Conservation (phyloP, 2,797 vertebrate species). For the Anas bernieri region DNA sequence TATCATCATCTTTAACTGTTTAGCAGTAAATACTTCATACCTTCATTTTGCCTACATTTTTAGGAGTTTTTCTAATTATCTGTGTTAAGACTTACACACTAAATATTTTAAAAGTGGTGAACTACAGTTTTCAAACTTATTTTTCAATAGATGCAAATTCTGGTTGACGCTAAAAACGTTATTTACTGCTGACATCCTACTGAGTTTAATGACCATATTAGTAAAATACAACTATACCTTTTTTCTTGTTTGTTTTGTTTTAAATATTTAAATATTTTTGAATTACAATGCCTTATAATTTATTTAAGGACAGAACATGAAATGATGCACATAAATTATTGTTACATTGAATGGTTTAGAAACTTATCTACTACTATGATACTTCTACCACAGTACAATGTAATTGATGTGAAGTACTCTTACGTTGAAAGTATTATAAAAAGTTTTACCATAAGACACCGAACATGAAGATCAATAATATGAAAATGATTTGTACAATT, state of each 20-base stretch:
- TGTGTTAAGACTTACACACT: not conserved
- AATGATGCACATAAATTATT: not conserved
- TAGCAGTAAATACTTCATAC: not conserved
- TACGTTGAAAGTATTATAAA: not conserved
- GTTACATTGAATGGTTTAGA: not conserved
- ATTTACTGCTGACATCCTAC: not conserved
- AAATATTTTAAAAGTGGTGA: not conserved
- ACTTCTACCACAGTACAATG: not conserved
- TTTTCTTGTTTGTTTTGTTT: not conserved
- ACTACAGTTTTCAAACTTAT: not conserved
- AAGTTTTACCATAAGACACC: not conserved
- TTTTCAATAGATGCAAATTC: not conserved
- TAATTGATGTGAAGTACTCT: not conserved
- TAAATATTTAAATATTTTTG: not conserved
- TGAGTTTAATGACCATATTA: conserved; percentile 7
- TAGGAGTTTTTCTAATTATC: not conserved
- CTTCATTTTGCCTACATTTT: not conserved
- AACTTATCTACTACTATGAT: not conserved
- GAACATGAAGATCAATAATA: not conserved
- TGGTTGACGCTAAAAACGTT: not conserved
- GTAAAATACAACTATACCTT: conserved; percentile 3
- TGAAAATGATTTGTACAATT: not conserved
- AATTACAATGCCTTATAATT: too few species aligned
- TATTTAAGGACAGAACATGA: not conserved
- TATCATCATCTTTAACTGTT: not conserved